Conservation (phyloP, 2,113 vertebrate genomes). For the Peromyscus californicus region DNA sequence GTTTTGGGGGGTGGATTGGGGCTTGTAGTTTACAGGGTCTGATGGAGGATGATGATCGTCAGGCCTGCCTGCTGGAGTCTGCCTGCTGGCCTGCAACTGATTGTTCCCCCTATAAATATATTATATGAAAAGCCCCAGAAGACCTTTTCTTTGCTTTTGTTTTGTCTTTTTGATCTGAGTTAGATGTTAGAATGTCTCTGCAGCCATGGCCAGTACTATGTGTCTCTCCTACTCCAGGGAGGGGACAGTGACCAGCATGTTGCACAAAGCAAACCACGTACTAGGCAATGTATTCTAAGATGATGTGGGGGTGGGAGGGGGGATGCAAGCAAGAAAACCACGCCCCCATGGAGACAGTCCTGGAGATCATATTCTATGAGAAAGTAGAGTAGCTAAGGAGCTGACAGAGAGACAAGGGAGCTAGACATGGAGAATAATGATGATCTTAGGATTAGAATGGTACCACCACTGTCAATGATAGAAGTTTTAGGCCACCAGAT, state of each 20-base stretch:
- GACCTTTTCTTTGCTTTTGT: neutral
- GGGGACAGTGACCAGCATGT: neutral
- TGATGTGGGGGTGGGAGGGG: neutral
- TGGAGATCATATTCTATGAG: neutral
- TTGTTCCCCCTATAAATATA: neutral
- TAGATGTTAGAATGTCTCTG: neutral
- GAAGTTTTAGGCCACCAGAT: neutral
- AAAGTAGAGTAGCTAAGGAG: neutral
- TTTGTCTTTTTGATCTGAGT: neutral
- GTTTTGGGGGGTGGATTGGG: no score
- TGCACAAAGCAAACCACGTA: neutral
- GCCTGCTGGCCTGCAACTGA: no score
- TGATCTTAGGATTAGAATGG: neutral
- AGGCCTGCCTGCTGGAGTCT: no score
- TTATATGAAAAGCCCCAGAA: neutral
- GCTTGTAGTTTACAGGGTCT: no score
- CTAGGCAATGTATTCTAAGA: neutral
- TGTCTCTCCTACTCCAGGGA: neutral
- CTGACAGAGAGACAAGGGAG: neutral
- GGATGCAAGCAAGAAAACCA: neutral
- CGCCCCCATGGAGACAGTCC: neutral
- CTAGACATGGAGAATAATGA: neutral
- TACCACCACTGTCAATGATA: neutral
- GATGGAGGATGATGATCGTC: no score
- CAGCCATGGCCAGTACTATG: accelerated